Evolutionary conservation across 2,888 invertebrate genomes (phyloP), one percentile per base, ranked within the genome.

Genomic region (Cyaniris semiargus): DNA sequence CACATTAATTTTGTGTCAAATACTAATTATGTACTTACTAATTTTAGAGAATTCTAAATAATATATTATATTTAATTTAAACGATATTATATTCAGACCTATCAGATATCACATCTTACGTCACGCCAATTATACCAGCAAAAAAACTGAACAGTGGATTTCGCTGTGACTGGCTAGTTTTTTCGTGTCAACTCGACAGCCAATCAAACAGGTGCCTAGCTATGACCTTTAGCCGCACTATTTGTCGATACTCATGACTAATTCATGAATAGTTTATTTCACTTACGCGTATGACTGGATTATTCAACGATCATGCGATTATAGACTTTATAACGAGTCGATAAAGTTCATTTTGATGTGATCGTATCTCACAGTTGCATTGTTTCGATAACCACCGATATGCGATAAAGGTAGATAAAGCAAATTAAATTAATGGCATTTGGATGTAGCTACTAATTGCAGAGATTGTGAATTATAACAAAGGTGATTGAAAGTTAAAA

Each of bases 211-310:
- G 87, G 89, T 88, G 88, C 87, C 84, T 85, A 81, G 80, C 10
- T 21, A 21, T 89, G 91, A 92, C 92, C 92, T 93, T 90, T 91
- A 87, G 84, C 85, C 85, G 85, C 85, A 89, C 89, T 92, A 92
- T 92, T 92, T 91, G 92, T 92, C 91, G 86, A 86, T 80, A 79
- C 85, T 89, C 90, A 93, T 93, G 89, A 87, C 85, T 93, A 88
- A 93, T 93, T 91, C 92, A 93, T 90, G 88, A 86, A 66, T 80
- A 83, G 38, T 72, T 72, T 72, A 72, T 72, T 72, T 72, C 72
- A 72, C 72, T 74, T 53, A 23, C 74, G 74, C 74, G 74, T 74
- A 74, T 27, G 53, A 48, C 48, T 27, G 48, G 74, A 74, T 74
- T 53, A 74, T 18, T 53, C 1, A 7, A 4, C 53, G 74, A 18